Evolutionary conservation across 2,888 invertebrate genomes (phyloP), one percentile per base, ranked within the genome.

Genomic region (Parnassius smintheus): DNA sequence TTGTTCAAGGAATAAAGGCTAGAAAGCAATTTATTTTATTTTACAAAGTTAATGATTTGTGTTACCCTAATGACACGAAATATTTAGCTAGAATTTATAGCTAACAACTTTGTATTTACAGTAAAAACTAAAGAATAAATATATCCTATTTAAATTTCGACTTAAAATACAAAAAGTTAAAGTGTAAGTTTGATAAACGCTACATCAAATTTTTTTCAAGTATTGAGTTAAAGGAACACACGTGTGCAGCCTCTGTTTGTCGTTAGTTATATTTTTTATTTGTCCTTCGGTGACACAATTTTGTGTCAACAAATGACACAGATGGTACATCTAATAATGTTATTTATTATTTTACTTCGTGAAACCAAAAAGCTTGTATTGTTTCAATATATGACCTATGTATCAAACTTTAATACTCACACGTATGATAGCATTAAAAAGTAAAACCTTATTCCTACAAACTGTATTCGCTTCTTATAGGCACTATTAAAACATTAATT

Each of bases 241-340:
- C 85, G 82, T 88, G 88, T 84, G 78, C 78, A 72, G 79, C 75
- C 77, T 79, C 72, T 78, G 82, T 75, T 72, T 75, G 83, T 85
- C 85, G 81, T 87, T 85, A 80, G 79, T 83, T 82, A 78, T 72
- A 72, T 80, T 85, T 85, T 87, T 85, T 82, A 71, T 76, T 75
- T 72, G 72, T 77, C 72, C 75, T 80, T 77, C 70, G 72, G 75
- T 75, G 77, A 80, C 79, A 80, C 75, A 82, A 76, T 77, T 78
- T 73, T 73, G 76, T 87, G 88, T 88, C 88, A 88, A 88, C 88
- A 86, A 83, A 83, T 79, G 81, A 77, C 81, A 86, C 87, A 88
- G 83, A 88, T 88, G 88, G 80, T 79, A 66, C 69, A 75, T 50
- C 58, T 53, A 63, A 58, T 58, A 62, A 50, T 62, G 69, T 77